Base-by-base conservation (phyloP, 2,113 vertebrate genomes). In the Gavia stellata region DNA sequence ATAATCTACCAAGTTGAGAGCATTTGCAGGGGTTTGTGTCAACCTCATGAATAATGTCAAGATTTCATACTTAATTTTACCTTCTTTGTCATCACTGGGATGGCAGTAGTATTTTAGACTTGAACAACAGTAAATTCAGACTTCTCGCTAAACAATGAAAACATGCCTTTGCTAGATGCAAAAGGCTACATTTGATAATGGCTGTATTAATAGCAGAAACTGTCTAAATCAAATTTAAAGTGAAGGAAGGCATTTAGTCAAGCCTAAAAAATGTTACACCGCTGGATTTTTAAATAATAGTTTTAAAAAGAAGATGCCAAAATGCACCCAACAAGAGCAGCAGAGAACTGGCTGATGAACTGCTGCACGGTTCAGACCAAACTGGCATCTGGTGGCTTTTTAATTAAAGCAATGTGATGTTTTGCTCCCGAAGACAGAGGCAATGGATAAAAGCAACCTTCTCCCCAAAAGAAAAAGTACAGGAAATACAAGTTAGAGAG, bases 321-420 rank as follows among this genome's bases (percentile, higher is more conserved):
- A 77, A 50, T 20, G 17, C 17, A 79, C n/a, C 29, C 53, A 90
- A n/a, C 21, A 70, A 53, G 29, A 90, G 19, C 17, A 63, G 42
- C 44, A 83, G 40, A 94, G 49, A 88, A 75, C 0, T 1, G 26
- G 50, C n/a, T 92, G 71, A 77, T 38, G 29, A 65, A 6, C 34
- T n/a, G 29, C 29, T 71, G 40, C 85, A 91, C 5, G 0, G 6
- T 56, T 97, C 61, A 86, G 55, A 66, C 20, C 47, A 97, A 89
- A 58, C 53, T 36, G 12, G 66, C 91, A 90, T 23, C 95, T 42
- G 17, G 77, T 91, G 88, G 63, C 16, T 6, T 29, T 45, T 38
- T 29, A 82, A 52, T 3, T 44, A 66, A 81, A 65, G 14, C 0
- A 0, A 59, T 42, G 55, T 0, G 1, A 44, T 17, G 63, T 26